phyloP scores from a whole-genome alignment of 2,888 invertebrate species.

The Amiota minor region DNA sequence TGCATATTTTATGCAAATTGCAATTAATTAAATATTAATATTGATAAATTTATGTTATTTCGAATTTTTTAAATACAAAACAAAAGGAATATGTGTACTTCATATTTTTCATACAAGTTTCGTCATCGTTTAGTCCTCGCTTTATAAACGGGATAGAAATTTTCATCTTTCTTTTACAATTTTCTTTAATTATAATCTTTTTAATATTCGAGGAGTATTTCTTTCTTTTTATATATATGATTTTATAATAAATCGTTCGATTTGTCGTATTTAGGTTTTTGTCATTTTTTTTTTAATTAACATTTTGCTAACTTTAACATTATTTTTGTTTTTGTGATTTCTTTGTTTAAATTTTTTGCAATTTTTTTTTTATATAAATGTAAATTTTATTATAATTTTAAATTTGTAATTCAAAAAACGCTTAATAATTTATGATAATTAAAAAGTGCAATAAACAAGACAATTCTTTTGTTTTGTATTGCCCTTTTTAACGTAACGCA shows the following conservation, averaged over 20 bases:
- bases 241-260: conserved; percentile 50
- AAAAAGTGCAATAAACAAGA: conserved; percentile 8
- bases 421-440: background rate
- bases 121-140: too few relatives aligned
- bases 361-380: background rate
- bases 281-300: too few relatives aligned
- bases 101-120: too few relatives aligned
- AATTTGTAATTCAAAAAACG: background rate
- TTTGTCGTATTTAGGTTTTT: background rate
- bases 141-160: conserved; percentile 6
- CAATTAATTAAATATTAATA: conserved; percentile 34
- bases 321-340: conserved; percentile 25
- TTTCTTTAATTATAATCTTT: conserved; percentile 37
- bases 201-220: background rate
- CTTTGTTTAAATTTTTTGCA: background rate
- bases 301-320: background rate
- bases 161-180: conserved; percentile 42
- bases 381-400: background rate
- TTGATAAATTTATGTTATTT: conserved; percentile 35
- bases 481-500: background rate
- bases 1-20: conserved; percentile 59
- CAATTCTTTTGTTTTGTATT: conserved; percentile 17
- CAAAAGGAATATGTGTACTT: too few relatives aligned
- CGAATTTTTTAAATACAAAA: conserved; percentile 24
- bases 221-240: background rate